A percentile compares a stretch with the other conserved stretches of the same genome.
Evolutionary conservation across 2,888 invertebrate genomes (phyloP).

Genomic region (Drosophila rellima): DNA sequence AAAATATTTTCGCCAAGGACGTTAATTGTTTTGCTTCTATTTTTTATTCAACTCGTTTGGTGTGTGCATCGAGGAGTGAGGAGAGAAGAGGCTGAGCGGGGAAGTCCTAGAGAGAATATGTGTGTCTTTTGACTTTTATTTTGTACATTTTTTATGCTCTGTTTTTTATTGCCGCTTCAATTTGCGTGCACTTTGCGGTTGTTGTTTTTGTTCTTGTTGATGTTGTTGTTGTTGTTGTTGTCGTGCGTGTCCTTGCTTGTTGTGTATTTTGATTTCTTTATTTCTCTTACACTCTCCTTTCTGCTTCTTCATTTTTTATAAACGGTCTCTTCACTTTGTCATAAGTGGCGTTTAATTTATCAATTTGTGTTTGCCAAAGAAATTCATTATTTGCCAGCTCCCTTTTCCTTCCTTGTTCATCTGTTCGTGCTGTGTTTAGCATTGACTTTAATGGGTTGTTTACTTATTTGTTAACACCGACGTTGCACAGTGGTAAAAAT

Average conservation of each 20-base stretch:
- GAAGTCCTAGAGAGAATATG: conserved; percentile 11
- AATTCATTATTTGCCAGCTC: conserved; percentile 72
- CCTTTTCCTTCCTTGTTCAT: conserved; percentile 3
- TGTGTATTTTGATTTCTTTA: conserved; percentile 66
- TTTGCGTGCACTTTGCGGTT: conserved; percentile 78
- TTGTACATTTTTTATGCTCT: conserved; percentile 67
- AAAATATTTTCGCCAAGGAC: conserved; percentile 79
- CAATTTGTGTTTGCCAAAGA: conserved; percentile 78
- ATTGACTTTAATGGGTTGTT: conserved; percentile 62
- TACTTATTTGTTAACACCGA: conserved; percentile 63
- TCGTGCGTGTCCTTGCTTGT: conserved; percentile 78
- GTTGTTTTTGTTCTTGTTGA: conserved; percentile 25
- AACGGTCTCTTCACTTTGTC: conserved; percentile 34
- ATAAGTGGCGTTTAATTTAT: conserved; percentile 82
- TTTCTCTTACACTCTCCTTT: conserved; percentile 22
- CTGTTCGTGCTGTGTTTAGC: conserved; percentile 28
- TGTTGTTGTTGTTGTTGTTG: conserved; percentile 38
- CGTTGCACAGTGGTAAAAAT: background rate
- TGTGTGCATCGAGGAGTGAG: background rate
- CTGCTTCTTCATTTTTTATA: conserved; percentile 10
- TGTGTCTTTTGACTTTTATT: conserved; percentile 74
- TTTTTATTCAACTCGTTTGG: conserved; percentile 57
- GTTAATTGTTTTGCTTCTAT: conserved; percentile 83
- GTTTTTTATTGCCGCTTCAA: conserved; percentile 72
- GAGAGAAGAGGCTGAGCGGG: conserved; percentile 2